A percentile compares a stretch with the other conserved stretches of the same genome.
Evolutionary conservation across 2,888 invertebrate species (phyloP).

Genomic region (Diachrysia chrysitis): DNA sequence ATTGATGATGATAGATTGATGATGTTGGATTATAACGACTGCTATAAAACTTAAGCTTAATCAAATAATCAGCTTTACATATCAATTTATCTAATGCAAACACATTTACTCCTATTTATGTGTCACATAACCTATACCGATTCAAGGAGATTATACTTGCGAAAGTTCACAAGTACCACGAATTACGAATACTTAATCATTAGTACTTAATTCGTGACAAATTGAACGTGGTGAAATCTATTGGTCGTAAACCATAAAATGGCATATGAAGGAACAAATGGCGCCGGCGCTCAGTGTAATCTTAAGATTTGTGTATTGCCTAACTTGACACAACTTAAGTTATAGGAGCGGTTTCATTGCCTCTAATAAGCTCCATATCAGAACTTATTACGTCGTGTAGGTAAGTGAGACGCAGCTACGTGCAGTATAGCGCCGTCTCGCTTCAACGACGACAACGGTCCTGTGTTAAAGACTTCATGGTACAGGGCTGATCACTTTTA

Average conservation of each 20-base stretch:
- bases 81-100: slow-evolving; percentile 12
- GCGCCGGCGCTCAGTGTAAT: slow-evolving; percentile 53
- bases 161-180: slow-evolving; percentile 29
- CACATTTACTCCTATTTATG: slow-evolving; percentile 31
- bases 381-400: too few species aligned
- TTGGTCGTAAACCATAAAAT: slow-evolving; percentile 43
- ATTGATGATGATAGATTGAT: too few species aligned
- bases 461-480: too few species aligned
- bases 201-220: slow-evolving; percentile 43
- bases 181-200: slow-evolving; percentile 40
- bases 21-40: too few species aligned
- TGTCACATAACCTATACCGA: slow-evolving; percentile 34
- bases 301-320: slow-evolving; percentile 57
- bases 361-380: too few species aligned
- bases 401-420: too few species aligned
- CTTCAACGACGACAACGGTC: too few species aligned
- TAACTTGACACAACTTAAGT: slow-evolving; percentile 26
- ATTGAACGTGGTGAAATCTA: slow-evolving; percentile 48
- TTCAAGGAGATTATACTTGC: slow-evolving; percentile 41
- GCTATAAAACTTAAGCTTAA: not conserved
- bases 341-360: slow-evolving; percentile 11
- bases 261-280: slow-evolving; percentile 30
- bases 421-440: too few species aligned
- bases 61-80: not conserved
- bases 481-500: slow-evolving; percentile 26